phyloP scores from a whole-genome alignment of 2,113 vertebrate genomes.

The Thamnophis sirtalis region DNA sequence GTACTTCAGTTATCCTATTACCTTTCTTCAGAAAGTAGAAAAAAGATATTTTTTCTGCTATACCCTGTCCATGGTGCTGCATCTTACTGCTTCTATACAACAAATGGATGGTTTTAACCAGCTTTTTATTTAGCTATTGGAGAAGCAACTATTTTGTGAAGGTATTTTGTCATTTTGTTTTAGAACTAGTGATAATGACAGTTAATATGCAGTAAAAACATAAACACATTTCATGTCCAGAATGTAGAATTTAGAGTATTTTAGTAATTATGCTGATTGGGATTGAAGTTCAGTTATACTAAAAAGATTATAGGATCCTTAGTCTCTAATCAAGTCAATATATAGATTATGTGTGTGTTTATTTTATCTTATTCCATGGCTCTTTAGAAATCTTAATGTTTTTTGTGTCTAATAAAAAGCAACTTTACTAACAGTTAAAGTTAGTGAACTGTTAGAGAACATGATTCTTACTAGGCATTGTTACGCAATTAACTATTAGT shows the following conservation, averaged over 20 bases:
- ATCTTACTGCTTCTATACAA: neutral
- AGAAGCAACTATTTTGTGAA: neutral
- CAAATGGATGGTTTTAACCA: neutral
- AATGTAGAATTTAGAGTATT: neutral
- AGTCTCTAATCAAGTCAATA: neutral
- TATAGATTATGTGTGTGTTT: neutral
- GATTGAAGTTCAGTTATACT: neutral
- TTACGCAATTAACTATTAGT: neutral
- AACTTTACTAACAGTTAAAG: neutral
- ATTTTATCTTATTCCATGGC: neutral
- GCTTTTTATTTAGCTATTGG: neutral
- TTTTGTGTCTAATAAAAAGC: neutral
- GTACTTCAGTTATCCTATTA: neutral
- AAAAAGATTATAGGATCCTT: neutral
- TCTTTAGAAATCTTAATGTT: neutral
- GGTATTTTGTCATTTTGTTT: neutral
- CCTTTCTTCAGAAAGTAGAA: neutral
- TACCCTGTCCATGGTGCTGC: slow-evolving; percentile 66
- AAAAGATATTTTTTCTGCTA: neutral
- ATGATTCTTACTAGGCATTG: neutral
- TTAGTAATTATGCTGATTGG: neutral
- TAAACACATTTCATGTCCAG: neutral
- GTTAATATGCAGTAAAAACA: neutral
- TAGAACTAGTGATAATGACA: neutral
- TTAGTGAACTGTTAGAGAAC: neutral